Evolutionary conservation across 2,797 vertebrate species (phyloP).

Genomic region (Erithacus rubecula): DNA sequence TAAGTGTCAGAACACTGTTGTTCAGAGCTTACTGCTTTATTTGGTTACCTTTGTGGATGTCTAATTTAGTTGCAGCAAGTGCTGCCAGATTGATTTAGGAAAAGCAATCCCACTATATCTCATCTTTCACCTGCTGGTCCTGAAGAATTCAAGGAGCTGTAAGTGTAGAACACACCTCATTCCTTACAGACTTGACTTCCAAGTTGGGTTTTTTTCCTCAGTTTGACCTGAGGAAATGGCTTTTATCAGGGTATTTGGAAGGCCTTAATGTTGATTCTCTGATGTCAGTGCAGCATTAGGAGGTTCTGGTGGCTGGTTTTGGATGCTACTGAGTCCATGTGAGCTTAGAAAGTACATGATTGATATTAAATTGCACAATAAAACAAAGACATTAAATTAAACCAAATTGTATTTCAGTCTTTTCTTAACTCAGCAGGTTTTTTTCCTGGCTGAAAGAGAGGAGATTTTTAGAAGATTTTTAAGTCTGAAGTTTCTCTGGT

Average conservation of each 20-base stretch:
- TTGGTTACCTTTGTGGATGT: not conserved
- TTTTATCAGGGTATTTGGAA: not conserved
- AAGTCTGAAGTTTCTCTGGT: not conserved
- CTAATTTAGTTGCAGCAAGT: not conserved
- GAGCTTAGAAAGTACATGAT: not conserved
- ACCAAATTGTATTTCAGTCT: not conserved
- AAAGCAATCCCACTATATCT: not conserved
- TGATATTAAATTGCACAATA: not conserved
- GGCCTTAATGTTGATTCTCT: not conserved
- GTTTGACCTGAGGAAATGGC: not conserved
- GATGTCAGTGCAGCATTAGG: not conserved
- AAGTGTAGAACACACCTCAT: not conserved
- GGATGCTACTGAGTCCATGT: not conserved
- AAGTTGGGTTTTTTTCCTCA: not conserved
- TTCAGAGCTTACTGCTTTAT: not conserved
- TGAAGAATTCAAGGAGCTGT: not conserved
- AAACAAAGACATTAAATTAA: not conserved
- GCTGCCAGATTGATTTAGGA: not conserved
- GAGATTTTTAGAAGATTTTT: not conserved
- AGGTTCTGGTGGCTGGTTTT: not conserved
- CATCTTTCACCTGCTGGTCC: not conserved
- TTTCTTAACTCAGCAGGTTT: not conserved
- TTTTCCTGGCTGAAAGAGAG: not conserved
- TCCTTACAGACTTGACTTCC: not conserved
- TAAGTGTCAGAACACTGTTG: not conserved